Conservation (phyloP, 2,113 vertebrate genomes). For the Solea solea region DNA sequence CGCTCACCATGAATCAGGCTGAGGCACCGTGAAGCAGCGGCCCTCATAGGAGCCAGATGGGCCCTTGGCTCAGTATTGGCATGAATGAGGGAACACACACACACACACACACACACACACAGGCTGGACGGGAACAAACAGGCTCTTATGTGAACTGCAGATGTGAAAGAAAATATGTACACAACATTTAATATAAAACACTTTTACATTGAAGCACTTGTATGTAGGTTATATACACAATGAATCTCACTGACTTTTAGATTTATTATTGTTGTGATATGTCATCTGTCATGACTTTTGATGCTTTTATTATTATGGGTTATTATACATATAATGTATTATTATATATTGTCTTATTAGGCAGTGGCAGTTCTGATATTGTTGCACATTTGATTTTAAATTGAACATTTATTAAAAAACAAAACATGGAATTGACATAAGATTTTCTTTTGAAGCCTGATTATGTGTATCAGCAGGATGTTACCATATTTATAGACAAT, state of each 20-base stretch:
- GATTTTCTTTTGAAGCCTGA: no score
- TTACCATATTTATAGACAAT: no score
- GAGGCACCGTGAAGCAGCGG: conserved; percentile 75
- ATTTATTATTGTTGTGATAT: no score
- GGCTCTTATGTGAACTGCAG: conserved; percentile 21
- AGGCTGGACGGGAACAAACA: conserved; percentile 45
- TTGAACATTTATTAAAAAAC: no score
- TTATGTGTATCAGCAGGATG: no score
- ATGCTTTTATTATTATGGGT: no score
- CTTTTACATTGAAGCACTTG: not conserved
- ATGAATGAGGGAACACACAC: conserved; percentile 45
- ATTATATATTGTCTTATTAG: no score
- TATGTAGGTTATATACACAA: not conserved
- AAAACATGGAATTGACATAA: no score
- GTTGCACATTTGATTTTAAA: no score
- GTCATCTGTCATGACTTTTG: no score
- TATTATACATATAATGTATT: no score
- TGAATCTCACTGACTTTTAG: not conserved
- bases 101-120: conserved; percentile 28
- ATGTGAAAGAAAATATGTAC: not conserved
- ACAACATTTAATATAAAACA: conserved; percentile 2
- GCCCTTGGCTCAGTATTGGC: conserved; percentile 53
- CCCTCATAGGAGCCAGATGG: conserved; percentile 78
- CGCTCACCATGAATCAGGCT: conserved; percentile 74
- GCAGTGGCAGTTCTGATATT: no score